Percentiles rank a stretch among this genome's conserved stretches.
phyloP scores from a whole-genome alignment of 2,113 vertebrate species.

The Cichladusa arquata region DNA sequence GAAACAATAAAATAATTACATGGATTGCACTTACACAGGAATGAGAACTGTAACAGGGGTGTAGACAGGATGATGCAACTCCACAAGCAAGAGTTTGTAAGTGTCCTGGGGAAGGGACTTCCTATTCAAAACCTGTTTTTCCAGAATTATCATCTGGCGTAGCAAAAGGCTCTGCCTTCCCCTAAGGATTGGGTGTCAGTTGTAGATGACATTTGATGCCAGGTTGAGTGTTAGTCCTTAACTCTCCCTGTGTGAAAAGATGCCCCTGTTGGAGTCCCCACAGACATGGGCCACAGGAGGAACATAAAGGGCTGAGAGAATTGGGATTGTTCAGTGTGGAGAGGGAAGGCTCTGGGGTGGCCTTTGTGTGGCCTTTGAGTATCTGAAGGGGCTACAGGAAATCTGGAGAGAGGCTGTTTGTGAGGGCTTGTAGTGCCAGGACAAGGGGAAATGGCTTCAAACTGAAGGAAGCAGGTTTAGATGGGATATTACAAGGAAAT shows the following conservation, averaged over 20 bases:
- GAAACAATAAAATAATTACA: not conserved
- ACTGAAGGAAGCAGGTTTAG: not conserved
- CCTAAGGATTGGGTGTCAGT: not conserved
- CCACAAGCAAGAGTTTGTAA: not conserved
- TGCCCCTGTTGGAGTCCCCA: accelerated
- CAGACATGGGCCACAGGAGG: not conserved
- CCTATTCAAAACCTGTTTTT: not conserved
- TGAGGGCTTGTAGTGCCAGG: not conserved
- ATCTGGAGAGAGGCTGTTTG: not conserved
- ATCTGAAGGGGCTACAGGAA: not conserved
- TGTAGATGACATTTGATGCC: accelerated
- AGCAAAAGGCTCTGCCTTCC: not conserved
- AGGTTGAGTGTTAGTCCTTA: not conserved
- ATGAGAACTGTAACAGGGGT: not conserved
- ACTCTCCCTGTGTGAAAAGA: accelerated
- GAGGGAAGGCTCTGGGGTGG: not conserved
- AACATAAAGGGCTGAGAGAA: not conserved
- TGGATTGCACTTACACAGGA: not conserved
- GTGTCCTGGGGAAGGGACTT: not conserved
- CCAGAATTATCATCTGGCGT: not conserved
- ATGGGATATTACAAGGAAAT: not conserved
- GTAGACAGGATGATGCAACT: not conserved
- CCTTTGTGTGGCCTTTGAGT: not conserved
- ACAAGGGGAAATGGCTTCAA: no score
- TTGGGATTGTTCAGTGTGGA: not conserved